Conservation (phyloP, 2,888 invertebrate species). For the Portevinia maculata region DNA sequence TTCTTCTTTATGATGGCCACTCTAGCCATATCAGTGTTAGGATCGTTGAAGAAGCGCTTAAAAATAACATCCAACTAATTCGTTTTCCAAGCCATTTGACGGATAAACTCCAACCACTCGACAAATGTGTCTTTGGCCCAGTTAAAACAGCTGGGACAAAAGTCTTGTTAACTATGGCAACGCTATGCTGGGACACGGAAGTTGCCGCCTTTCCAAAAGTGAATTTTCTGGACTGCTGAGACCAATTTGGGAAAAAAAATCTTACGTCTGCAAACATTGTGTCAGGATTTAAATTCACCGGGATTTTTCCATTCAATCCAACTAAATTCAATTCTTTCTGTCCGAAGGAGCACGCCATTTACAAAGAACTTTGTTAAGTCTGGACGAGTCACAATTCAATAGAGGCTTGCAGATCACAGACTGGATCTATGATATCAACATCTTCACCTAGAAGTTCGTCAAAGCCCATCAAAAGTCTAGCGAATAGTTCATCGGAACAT, state of each 20-base stretch:
- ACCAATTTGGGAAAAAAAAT: slow-evolving; percentile 18
- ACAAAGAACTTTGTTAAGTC: slow-evolving; percentile 1
- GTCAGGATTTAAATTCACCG: slow-evolving; percentile 14
- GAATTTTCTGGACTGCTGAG: slow-evolving; percentile 12
- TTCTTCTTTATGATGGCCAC: no score
- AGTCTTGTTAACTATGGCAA: slow-evolving; percentile 8
- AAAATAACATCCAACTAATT: no score
- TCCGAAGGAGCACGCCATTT: neutral
- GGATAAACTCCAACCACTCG: no score
- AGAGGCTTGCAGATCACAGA: no score
- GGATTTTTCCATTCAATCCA: slow-evolving; percentile 7
- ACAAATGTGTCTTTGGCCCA: no score
- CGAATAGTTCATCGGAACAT: slow-evolving; percentile 7
- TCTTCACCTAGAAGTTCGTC: no score
- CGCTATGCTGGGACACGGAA: neutral
- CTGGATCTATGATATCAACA: no score
- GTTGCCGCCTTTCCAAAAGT: slow-evolving; percentile 17
- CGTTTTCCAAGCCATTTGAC: no score
- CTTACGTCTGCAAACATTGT: slow-evolving; percentile 13
- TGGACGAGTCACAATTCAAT: no score
- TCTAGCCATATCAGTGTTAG: no score
- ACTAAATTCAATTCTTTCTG: slow-evolving; percentile 5
- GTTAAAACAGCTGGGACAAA: slow-evolving; percentile 13
- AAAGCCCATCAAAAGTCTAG: no score
- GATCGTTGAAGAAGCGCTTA: no score